A percentile compares a stretch with the other conserved stretches of the same genome.
phyloP scores from a whole-genome alignment of 2,888 invertebrate species.

The Microplitis deprimator region DNA sequence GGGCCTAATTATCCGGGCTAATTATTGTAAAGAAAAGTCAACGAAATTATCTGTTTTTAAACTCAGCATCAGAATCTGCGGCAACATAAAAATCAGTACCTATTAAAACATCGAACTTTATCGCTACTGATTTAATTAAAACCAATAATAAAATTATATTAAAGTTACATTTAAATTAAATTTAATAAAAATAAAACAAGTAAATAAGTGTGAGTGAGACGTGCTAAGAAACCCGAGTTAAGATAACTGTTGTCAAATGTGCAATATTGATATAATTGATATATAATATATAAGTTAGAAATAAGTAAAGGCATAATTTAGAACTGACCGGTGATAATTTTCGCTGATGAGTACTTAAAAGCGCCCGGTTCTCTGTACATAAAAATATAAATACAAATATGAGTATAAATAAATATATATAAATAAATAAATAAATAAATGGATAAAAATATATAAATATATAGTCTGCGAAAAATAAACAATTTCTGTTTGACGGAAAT shows the following conservation, averaged over 20 bases:
- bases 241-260: constrained; percentile 71
- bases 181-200: constrained; percentile 29
- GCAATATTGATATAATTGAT: constrained; percentile 63
- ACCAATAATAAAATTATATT: no score
- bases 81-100: no score
- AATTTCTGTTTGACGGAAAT: no score
- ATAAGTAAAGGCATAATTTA: constrained; percentile 25
- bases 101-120: background rate
- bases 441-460: constrained; percentile 58
- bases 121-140: no score
- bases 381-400: constrained; percentile 65
- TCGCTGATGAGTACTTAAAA: constrained; percentile 7
- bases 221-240: constrained; percentile 58
- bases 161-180: background rate
- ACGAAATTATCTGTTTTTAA: no score
- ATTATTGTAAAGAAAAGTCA: no score
- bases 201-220: constrained; percentile 31
- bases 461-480: constrained; percentile 53
- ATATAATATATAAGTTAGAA: background rate
- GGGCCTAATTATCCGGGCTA: background rate
- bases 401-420: constrained; percentile 48
- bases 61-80: no score
- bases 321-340: background rate
- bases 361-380: constrained; percentile 57
- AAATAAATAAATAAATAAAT: constrained; percentile 56